Base-by-base conservation (phyloP, 2,888 invertebrate species). In the Drosophila nr. perissopoda region DNA sequence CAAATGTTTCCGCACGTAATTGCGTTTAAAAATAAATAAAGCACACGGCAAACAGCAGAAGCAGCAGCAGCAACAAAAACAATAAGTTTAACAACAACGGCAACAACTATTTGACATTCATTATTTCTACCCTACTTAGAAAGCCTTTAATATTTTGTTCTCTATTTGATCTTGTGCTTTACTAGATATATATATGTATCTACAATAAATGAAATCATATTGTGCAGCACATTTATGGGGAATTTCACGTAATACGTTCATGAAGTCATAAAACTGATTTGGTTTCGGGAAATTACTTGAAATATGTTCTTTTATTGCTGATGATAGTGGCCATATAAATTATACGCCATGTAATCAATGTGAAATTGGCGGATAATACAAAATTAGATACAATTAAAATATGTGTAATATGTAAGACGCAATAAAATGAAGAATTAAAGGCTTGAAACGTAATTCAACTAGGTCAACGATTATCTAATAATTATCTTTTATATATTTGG, bases 21-120 rank as follows among this genome's bases (percentile, higher is more conserved):
- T 86, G 83, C 74, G 79, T 89, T 86, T 88, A 88, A 89, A 89
- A 88, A 85, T 85, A 89, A 83, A 82, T 76, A 72, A 78, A 75
- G 65, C 69, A 77, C 60, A 66, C 60, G 52, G 53, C 56, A 48
- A 54, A 54, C 42, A 60, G 40, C 62, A 67, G 59, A 34, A 65
- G 34, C 48, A 48, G 36, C 48, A 48, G 36, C 33, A 42, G 40
- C 58, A 59, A 46, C 58, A 52, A 58, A 40, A 61, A 61, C 46
- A 57, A 67, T 46, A 42, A 51, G n/a, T 27, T 40, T 40, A 48
- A 53, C 34, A 70, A 59, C 29, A 53, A 11, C 60, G 60, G 49
- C 63, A 63, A 70, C 62, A 79, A 79, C 61, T 40, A 70, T 70
- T 73, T 74, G 68, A 62, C 40, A 63, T 56, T 36, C n/a, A 42